Conservation (phyloP, 2,113 vertebrate genomes). For the Leptobrachium leishanense region DNA sequence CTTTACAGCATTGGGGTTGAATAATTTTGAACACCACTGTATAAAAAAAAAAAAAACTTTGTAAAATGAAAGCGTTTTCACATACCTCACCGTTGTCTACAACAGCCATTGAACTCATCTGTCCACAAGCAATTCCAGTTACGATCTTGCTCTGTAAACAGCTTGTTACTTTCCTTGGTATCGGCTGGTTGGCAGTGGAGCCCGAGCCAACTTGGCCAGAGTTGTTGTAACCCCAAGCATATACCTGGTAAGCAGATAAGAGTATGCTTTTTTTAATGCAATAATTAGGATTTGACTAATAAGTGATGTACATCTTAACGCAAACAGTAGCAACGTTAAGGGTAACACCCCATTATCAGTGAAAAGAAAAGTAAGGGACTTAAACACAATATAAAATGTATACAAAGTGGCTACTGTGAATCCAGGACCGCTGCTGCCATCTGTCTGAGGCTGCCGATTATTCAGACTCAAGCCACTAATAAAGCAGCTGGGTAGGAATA, state of each 20-base stretch:
- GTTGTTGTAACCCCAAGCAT: conserved; percentile 97
- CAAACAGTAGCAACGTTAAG: no score
- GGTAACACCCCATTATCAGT: no score
- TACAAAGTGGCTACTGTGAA: no score
- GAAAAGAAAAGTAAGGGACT: no score
- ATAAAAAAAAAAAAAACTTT: neutral
- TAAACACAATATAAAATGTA: no score
- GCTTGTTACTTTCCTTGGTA: conserved; percentile 89
- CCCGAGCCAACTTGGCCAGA: conserved; percentile 96
- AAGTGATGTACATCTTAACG: neutral
- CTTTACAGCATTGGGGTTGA: no score
- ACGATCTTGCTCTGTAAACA: conserved; percentile 92
- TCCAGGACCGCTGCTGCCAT: no score
- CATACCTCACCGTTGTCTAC: conserved; percentile 93
- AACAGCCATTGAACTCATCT: conserved; percentile 96
- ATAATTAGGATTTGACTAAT: neutral
- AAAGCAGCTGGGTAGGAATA: no score
- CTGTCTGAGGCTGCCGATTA: no score
- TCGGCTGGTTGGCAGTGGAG: conserved; percentile 93
- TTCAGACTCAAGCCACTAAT: no score
- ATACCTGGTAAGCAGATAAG: conserved; percentile 73
- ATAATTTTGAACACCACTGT: no score
- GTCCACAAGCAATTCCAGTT: conserved; percentile 90
- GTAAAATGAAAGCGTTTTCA: neutral
- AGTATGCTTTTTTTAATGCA: no score